These are phyloP conservation scores for Pelodiscus sinensis DNA, from an alignment of 2,113 vertebrate genomes.

Conservation along the genomic window DNA sequence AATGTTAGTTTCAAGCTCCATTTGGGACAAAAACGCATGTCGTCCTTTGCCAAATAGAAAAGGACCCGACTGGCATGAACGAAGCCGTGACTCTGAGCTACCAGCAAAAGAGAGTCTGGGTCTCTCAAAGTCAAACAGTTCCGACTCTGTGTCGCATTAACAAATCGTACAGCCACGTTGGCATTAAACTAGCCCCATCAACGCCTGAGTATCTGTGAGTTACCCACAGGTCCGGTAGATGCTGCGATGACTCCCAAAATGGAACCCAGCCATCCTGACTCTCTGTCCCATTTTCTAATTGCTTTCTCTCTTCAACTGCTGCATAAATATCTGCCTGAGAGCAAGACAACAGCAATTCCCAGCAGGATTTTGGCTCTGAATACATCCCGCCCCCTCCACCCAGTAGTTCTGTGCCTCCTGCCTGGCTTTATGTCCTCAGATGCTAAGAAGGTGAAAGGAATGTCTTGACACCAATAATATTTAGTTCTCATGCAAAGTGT, in stretches of 20 bases:
- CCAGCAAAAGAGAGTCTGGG: not conserved
- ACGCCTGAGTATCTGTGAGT: fast-evolving
- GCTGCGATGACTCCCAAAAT: not conserved
- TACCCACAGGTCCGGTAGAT: fast-evolving
- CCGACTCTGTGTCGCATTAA: not conserved
- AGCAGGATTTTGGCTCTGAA: not conserved
- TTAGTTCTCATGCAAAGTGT: not conserved
- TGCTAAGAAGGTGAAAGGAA: not conserved
- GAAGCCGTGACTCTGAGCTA: not conserved
- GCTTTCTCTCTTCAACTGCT: not conserved
- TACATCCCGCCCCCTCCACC: not conserved
- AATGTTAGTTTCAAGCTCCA: not conserved
- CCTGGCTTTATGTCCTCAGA: not conserved
- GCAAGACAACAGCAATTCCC: not conserved
- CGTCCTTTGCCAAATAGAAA: not conserved
- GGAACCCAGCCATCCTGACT: fast-evolving
- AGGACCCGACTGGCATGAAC: not conserved
- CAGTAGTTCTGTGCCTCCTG: not conserved
- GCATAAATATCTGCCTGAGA: not conserved
- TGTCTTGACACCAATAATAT: not conserved
- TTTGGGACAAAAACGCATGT: not conserved
- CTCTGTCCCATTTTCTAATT: not conserved
- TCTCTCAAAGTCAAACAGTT: too few species aligned
- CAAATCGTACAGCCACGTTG: fast-evolving
- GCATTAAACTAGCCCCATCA: fast-evolving